Conservation (phyloP, 2,888 invertebrate species). For the Ecdyonurus torrentis region DNA sequence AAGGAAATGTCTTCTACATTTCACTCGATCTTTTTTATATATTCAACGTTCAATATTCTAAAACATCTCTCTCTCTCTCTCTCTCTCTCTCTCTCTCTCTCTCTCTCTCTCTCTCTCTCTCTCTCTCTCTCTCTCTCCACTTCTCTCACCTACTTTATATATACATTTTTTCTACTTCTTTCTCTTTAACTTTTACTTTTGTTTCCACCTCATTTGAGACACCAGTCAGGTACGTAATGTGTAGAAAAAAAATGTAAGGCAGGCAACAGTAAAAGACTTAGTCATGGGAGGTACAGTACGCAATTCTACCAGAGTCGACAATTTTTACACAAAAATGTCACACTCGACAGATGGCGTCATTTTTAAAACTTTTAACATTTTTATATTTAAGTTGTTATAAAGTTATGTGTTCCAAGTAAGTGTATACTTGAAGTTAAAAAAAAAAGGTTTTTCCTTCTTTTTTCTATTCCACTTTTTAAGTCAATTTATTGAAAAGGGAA, state of each 20-base stretch:
- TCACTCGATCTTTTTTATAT: background rate
- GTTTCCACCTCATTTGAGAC: background rate
- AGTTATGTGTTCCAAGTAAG: no score
- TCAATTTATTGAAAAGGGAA: no score
- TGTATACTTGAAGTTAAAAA: no score
- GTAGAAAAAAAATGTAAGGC: background rate
- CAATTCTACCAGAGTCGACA: no score
- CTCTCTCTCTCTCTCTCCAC: no score
- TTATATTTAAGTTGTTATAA: background rate
- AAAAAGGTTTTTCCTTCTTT: no score
- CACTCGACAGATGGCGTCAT: background rate
- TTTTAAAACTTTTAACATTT: background rate
- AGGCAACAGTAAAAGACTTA: background rate
- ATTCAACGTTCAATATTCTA: background rate
- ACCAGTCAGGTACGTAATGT: background rate
- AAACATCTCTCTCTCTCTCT: background rate
- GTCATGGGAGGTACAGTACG: no score
- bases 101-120: background rate
- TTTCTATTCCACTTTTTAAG: no score
- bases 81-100: background rate
- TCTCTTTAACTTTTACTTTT: background rate
- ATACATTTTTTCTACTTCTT: background rate
- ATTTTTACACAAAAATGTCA: background rate
- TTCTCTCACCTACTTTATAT: no score
- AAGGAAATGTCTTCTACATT: background rate